Base-by-base conservation (phyloP, 2,888 invertebrate species). In the Pseudococcus longispinus region DNA sequence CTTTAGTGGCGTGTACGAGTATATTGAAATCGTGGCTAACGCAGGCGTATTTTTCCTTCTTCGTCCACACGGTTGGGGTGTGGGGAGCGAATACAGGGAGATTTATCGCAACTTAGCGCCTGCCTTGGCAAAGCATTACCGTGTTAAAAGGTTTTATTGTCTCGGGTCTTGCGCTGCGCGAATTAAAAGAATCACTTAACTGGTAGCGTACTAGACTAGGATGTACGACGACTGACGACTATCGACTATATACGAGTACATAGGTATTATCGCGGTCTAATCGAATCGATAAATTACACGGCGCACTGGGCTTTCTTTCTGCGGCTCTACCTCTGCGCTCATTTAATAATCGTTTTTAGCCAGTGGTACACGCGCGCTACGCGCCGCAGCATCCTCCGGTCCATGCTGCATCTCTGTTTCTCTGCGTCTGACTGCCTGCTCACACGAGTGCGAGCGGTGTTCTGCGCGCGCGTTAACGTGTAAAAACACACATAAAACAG, bases 261-360 rank as follows among this genome's bases (percentile, higher is more conserved):
- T 18, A 37, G 37, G 37, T 37, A 37, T 37, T 37, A 65, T 65
- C 23, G 23, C 26, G 23, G 26, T 26, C 65, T 65, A 65, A 65
- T 65, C 65, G 65, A 65, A 82, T 82, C 82, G 46, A 80, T 80
- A 80, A 80, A 80, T 37, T 80, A 80, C 32, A 37, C 32, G 20
- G 42, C 80, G 42, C 18, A 15, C 15, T 15, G 23, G 13, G 9
- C 37, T 37, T 37, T 37, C 37, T 70, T 46, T 46, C 44, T 15
- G 13, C 44, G 3, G 44, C 44, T 46, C 15, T 46, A 46, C 15
- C 44, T 46, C 15, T 26, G 11, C 65, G 23, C 26, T 26, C 26
- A 26, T 26, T 65, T 65, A 65, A 65, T 65, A 65, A 65, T 65
- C 65, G 65, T 65, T 65, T 65, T 65, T 65, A 65, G 26, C 65